Evolutionary conservation across 2,888 invertebrate genomes (phyloP), one percentile per base, ranked within the genome.

Genomic region (Xestia xanthographa): DNA sequence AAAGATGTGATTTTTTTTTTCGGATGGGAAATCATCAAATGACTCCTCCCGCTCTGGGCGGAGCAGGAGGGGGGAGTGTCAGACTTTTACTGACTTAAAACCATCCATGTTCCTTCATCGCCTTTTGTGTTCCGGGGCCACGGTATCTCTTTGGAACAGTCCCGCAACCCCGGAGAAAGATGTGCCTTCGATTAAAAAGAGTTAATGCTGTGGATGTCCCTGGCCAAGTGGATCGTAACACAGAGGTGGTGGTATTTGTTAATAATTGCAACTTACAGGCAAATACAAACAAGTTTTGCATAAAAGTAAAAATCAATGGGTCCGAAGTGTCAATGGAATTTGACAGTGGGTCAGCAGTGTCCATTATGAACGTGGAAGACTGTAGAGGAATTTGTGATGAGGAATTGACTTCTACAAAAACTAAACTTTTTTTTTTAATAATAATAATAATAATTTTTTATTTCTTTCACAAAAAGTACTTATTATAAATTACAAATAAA

Each of bases 311-410:
- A 11, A 53, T 53, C n/a, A n/a, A 53, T n/a, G 11, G n/a, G 4
- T n/a, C n/a, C 11, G 53, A 53, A n/a, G n/a, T n/a, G 4, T n/a
- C 12, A 12, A n/a, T 53, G n/a, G 53, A 53, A 53, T 53, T 53
- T 53, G n/a, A 53, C n/a, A n/a, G 53, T 53, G 53, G 53, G n/a
- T 53, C 53, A 53, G 53, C 53, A 53, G 53, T 53, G n/a, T 53
- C n/a, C n/a, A n/a, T 53, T 11, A 53, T 53, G 11, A 53, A 53
- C 12, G 3, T n/a, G 12, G n/a, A 26, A 53, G n/a, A 53, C n/a
- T 53, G 12, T n/a, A 53, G n/a, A 0, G 1, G n/a, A n/a, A 53
- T 53, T n/a, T 11, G 53, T n/a, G n/a, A 53, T n/a, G 12, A 11
- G 1, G 11, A 53, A n/a, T n/a, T 53, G 11, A 4, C 9, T 11